These are phyloP conservation scores for Henricia sp. DNA, from an alignment of 53 echinoderm and acorn worm species.

Conservation along the genomic window DNA sequence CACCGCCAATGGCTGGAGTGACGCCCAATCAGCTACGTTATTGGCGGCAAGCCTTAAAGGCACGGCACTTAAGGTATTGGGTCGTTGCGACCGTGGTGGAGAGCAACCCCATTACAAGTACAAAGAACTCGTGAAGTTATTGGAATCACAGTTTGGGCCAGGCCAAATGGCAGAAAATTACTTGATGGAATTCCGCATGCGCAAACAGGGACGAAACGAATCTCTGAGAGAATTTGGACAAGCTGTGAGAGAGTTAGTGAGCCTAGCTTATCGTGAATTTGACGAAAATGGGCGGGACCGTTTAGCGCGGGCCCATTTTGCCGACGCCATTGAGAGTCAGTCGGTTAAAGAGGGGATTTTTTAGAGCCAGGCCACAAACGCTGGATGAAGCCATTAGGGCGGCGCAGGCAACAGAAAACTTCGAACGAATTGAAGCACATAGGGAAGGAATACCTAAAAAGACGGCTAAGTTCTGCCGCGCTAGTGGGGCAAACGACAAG, in stretches of 20 bases:
- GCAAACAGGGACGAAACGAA: constrained; percentile 12
- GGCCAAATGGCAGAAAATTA: constrained; percentile 48
- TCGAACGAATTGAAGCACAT: constrained; percentile 35
- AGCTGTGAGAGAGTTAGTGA: constrained; percentile 20
- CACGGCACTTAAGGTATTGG: constrained; percentile 48
- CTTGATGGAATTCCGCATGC: constrained; percentile 32
- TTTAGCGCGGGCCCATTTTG: constrained; percentile 63
- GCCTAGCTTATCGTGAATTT: constrained; percentile 56
- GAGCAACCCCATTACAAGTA: background rate
- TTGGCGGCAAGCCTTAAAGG: constrained; percentile 59
- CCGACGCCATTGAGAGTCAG: constrained; percentile 53
- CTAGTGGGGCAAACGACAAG: constrained; percentile 3
- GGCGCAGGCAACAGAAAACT: constrained; percentile 67
- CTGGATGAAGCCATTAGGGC: constrained; percentile 63
- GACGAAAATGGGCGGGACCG: constrained; percentile 45
- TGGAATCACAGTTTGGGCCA: constrained; percentile 44
- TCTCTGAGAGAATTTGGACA: constrained; percentile 37
- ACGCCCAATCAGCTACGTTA: constrained; percentile 39
- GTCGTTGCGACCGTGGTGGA: background rate
- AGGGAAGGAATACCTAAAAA: constrained; percentile 14
- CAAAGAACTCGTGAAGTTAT: background rate
- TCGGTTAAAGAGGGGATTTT: constrained; percentile 48
- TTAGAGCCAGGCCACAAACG: constrained; percentile 41
- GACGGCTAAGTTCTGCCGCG: background rate
- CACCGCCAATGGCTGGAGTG: constrained; percentile 51